A percentile compares a stretch with the other conserved stretches of the same genome.
Evolutionary conservation across 2,888 invertebrate species (phyloP).

Genomic region (Idaea dimidiata): DNA sequence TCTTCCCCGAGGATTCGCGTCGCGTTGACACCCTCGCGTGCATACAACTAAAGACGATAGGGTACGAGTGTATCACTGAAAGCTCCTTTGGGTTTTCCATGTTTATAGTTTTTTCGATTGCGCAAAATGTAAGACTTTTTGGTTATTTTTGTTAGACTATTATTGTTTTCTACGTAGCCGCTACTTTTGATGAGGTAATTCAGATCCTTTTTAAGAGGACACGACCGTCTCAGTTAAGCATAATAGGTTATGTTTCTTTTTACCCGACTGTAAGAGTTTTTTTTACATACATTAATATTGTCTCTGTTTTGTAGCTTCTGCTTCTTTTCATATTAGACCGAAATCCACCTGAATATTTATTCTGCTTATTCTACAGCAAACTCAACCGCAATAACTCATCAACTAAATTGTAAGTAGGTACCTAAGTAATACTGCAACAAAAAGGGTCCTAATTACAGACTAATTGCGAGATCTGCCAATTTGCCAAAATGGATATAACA

Average conservation of each 20-base stretch:
- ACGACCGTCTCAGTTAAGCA: no score
- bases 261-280: no score
- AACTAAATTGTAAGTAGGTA: not conserved
- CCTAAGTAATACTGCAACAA: conserved; percentile 19
- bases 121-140: conserved; percentile 16
- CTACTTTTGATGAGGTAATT: no score
- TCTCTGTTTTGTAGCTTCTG: no score
- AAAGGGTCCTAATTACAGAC: conserved; percentile 49
- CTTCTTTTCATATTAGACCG: no score
- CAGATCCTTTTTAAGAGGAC: no score
- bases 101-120: conserved; percentile 46
- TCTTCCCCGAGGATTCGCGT: conserved; percentile 47
- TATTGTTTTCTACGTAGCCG: no score
- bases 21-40: conserved; percentile 62
- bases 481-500: conserved; percentile 79
- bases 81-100: conserved; percentile 56
- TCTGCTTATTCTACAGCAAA: not conserved
- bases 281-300: no score
- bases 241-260: no score
- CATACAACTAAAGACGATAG: conserved; percentile 33
- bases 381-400: conserved; percentile 16
- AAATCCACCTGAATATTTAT: no score
- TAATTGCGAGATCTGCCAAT: conserved; percentile 71
- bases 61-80: conserved; percentile 46
- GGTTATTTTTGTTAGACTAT: not conserved